Evolutionary conservation across 2,797 vertebrate species (phyloP).

Genomic region (Malacoraja senta): DNA sequence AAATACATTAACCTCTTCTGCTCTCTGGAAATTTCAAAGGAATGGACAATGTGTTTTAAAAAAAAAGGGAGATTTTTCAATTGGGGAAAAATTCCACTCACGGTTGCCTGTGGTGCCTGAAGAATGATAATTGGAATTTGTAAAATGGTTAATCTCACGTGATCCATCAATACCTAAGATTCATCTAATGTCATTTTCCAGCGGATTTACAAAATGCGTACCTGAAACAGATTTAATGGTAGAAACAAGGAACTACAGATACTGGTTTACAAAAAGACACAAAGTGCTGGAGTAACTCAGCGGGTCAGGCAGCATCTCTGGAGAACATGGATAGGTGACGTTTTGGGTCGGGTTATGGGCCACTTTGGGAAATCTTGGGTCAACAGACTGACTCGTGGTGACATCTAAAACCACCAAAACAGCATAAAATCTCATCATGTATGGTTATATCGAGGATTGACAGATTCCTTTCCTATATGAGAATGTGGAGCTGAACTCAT

Average conservation of each 20-base stretch:
- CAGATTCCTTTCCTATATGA: background rate
- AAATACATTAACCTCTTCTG: background rate
- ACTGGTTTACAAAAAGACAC: too few species aligned
- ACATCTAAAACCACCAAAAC: background rate
- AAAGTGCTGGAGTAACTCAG: too few species aligned
- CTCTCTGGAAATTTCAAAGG: background rate
- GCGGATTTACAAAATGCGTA: background rate
- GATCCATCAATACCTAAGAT: background rate
- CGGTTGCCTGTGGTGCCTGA: background rate
- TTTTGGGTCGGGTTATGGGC: background rate
- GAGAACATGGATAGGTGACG: too few species aligned
- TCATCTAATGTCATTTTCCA: background rate
- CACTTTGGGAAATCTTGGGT: background rate
- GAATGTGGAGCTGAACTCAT: background rate
- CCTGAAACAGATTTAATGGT: background rate
- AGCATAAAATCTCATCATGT: background rate
- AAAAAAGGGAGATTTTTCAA: background rate
- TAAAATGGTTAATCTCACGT: background rate
- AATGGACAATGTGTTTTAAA: background rate
- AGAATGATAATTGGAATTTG: background rate
- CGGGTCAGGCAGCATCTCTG: too few species aligned
- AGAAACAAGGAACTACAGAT: too few species aligned
- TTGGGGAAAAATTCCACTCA: background rate
- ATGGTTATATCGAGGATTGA: background rate
- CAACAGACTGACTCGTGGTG: background rate